phyloP scores from a whole-genome alignment of 2,797 vertebrate genomes.

The Poecilia wingei region DNA sequence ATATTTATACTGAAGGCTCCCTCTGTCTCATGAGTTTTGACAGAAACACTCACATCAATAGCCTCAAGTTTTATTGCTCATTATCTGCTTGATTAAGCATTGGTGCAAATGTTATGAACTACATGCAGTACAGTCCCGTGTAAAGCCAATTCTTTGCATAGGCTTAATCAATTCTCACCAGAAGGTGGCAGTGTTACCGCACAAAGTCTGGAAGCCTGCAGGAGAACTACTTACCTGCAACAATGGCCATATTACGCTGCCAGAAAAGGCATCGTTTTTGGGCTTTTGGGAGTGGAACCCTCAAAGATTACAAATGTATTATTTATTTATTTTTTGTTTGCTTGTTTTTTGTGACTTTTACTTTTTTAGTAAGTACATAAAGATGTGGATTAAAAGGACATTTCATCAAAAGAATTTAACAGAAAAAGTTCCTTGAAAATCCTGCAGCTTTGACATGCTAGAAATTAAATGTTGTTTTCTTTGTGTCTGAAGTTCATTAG shows the following conservation, averaged over 20 bases:
- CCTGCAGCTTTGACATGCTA: background rate
- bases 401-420: background rate
- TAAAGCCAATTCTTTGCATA: conserved; percentile 12
- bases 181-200: conserved; percentile 72
- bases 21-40: conserved; percentile 48
- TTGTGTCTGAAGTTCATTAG: background rate
- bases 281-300: background rate
- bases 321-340: background rate
- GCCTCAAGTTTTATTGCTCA: conserved; percentile 63
- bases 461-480: background rate
- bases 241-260: background rate
- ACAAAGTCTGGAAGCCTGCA: conserved; percentile 16
- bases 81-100: conserved; percentile 78
- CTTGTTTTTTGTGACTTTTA: background rate
- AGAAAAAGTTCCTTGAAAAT: background rate
- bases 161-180: conserved; percentile 31
- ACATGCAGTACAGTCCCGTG: conserved; percentile 36
- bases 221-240: background rate
- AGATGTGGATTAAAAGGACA: background rate
- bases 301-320: background rate
- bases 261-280: background rate
- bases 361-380: background rate
- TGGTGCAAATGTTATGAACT: conserved; percentile 67
- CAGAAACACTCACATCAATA: conserved; percentile 40
- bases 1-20: conserved; percentile 71